Evolutionary conservation across 1,140 invertebrate genomes (phyloP), one percentile per base, ranked within the genome.

Genomic region (Eueides isabella): DNA sequence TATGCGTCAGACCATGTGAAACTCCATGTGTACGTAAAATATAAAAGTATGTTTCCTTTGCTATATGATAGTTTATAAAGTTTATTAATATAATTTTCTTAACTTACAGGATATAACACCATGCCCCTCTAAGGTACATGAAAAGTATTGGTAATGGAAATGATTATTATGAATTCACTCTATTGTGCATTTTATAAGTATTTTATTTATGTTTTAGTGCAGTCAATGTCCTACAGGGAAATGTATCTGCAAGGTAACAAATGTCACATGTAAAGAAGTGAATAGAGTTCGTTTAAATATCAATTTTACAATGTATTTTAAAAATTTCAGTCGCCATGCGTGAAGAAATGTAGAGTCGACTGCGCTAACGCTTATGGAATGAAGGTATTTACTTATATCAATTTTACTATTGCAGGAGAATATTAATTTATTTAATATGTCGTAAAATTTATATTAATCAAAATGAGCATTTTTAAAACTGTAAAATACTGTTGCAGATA

Each of bases 281-380:
- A 0, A 1, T 16, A n/a, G 2, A 23, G 14, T 44, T 5, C 0
- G 23, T 55, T 23, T 23, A 26, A 55, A 12, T 55, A 55, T 11
- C 19, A 23, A 55, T 55, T 69, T 31, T 31, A 29, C 11, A 26
- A 23, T 4, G 2, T 63, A 12, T 12, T 41, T 41, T 33, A 12
- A 66, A 26, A 61, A 2, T 74, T 77, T 26, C 72, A 85, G 80
- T 16, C 31, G 14, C 44, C 72, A 9, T 84, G 83, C 9, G 23
- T 62, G 55, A 65, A 28, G 1, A 85, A 81, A 48, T 87, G 84
- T 55, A 63, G 74, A 28, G 19, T 81, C 1, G 84, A 85, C 62
- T 85, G 84, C 64, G 63, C 61, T 19, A 85, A 72, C 44, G 82
- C 76, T 66, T 87, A 78, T 71, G 85, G 85, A 38, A 71, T 86